These are phyloP conservation scores for Meteorus colon DNA, from an alignment of 2,888 invertebrate genomes.

Conservation along the genomic window DNA sequence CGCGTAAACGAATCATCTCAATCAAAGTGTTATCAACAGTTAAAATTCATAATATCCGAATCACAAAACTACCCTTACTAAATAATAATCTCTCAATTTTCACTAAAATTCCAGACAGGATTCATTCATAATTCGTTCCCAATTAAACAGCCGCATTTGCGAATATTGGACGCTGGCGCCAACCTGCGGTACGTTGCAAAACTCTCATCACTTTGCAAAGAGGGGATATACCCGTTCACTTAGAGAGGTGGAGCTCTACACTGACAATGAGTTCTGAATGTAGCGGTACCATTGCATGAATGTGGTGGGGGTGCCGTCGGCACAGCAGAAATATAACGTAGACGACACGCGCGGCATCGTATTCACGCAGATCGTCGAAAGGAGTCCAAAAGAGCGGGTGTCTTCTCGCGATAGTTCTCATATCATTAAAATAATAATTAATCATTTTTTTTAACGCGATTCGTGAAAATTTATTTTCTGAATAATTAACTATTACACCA, in stretches of 20 bases:
- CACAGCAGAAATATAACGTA: slow-evolving; percentile 40
- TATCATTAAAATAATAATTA: not conserved
- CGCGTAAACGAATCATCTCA: too few relatives aligned
- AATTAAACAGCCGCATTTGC: too few relatives aligned
- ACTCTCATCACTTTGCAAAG: not conserved
- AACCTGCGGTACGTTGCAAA: not conserved
- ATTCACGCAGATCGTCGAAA: slow-evolving; percentile 66
- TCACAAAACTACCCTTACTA: too few relatives aligned
- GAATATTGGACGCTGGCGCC: slow-evolving; percentile 25
- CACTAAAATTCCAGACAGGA: too few relatives aligned
- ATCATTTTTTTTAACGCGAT: not conserved
- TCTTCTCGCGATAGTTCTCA: slow-evolving; percentile 38
- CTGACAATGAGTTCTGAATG: slow-evolving; percentile 13
- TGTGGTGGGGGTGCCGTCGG: slow-evolving; percentile 1
- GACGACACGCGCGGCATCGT: slow-evolving; percentile 58
- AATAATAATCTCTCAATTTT: too few relatives aligned
- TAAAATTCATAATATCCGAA: too few relatives aligned
- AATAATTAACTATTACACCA: not conserved
- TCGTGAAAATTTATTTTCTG: not conserved
- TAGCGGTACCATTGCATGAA: slow-evolving; percentile 10
- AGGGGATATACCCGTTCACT: slow-evolving; percentile 29
- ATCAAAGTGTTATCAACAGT: too few relatives aligned
- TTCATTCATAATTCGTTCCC: too few relatives aligned
- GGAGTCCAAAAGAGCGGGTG: slow-evolving; percentile 66
- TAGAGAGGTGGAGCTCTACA: slow-evolving; percentile 29